Base-by-base conservation (phyloP, 2,113 vertebrate species). In the Marcusenius ussheri region DNA sequence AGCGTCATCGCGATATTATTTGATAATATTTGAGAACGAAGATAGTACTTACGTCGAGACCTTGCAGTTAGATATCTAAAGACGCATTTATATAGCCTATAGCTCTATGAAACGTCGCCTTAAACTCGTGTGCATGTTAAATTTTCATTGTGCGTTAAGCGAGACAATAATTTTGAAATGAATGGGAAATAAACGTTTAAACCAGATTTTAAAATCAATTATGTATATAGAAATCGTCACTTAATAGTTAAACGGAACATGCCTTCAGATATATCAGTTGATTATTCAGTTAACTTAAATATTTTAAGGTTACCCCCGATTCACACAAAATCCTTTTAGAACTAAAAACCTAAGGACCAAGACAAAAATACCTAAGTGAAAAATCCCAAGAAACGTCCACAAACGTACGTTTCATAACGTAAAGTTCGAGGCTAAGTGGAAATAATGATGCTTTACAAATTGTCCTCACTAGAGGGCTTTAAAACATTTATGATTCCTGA, bases 391-490 rank as follows among this genome's bases (percentile, higher is more conserved):
- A 24, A 84, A 47, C 17, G 8, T 84, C 42, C 46, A 8, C 80
- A 84, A 84, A 13, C 35, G 4, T 19, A 46, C 9, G 83, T 13
- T 84, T 84, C 83, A 84, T 84, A 46, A 84, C 39, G 45, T 46
- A 31, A 49, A 46, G 24, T 51, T 46, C 13, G 84, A 50, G 46
- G 84, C 49, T 24, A 31, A 51, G 49, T 53, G 49, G n/a, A 87
- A 39, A 88, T 42, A 74, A 74, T 31, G 24, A 5, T 51, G 70
- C 70, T 50, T 51, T 89, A 45, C 70, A 80, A 74, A 89, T 42
- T 83, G 45, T 50, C 62, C 39, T 74, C 88, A 77, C 88, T 88
- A 88, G 88, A 88, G 88, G 88, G 88, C 62, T 74, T 66, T 58
- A 88, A 39, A 62, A 10, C 74, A 45, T 88, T 49, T 35, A 74